Percentiles rank a stretch among this genome's conserved stretches.
These are phyloP conservation scores for Falco novaeseelandiae DNA, from an alignment of 2,797 vertebrate genomes.

Conservation along the genomic window DNA sequence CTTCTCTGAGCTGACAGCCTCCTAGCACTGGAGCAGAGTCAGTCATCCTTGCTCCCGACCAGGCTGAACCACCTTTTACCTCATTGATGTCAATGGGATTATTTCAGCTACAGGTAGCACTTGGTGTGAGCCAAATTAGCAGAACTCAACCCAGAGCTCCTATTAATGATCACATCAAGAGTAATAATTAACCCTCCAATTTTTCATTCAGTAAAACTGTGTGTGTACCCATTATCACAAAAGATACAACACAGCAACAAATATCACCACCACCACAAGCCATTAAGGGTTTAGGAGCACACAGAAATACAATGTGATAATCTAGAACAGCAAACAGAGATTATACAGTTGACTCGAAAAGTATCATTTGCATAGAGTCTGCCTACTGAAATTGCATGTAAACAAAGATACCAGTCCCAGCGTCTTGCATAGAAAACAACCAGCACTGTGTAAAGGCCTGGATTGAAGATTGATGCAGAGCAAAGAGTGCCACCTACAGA, in stretches of 20 bases:
- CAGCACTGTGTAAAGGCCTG: neutral
- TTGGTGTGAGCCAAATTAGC: neutral
- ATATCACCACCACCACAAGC: neutral
- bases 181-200: neutral
- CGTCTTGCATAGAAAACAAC: neutral
- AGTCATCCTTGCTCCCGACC: neutral
- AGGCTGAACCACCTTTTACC: neutral
- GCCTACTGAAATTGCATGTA: neutral
- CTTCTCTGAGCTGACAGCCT: neutral
- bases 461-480: neutral
- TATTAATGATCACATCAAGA: neutral
- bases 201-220: neutral
- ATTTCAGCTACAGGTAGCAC: neutral
- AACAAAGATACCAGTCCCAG: neutral
- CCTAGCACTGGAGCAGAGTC: neutral
- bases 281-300: neutral
- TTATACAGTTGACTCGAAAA: neutral
- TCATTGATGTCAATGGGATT: neutral
- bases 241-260: neutral
- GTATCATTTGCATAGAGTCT: neutral
- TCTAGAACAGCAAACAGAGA: neutral
- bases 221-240: neutral
- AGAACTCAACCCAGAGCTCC: neutral
- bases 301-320: neutral
- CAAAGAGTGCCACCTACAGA: conserved; percentile 67